Evolutionary conservation across 2,113 vertebrate species (phyloP).

Genomic region (Cromileptes altivelis): DNA sequence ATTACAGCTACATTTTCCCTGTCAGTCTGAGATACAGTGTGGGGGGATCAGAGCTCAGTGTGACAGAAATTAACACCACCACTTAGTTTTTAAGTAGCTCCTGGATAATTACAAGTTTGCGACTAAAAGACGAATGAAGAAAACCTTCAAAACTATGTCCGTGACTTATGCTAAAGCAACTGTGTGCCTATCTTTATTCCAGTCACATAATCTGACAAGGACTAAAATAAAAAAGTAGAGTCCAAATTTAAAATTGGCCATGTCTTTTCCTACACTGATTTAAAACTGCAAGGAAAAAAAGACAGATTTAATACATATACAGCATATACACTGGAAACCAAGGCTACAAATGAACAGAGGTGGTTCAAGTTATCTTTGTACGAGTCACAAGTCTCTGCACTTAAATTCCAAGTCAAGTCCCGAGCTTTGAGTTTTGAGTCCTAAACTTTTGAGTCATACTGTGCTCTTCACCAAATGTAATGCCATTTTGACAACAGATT

Average conservation of each 20-base stretch:
- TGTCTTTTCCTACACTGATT: neutral
- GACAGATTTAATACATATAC: neutral
- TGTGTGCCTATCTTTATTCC: neutral
- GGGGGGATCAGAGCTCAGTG: constrained; percentile 13
- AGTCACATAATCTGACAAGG: neutral
- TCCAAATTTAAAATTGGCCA: neutral
- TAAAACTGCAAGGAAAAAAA: neutral
- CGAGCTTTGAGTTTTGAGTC: too few species aligned
- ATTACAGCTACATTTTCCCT: constrained; percentile 1
- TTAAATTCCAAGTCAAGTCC: too few species aligned
- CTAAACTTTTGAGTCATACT: too few species aligned
- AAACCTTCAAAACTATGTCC: neutral
- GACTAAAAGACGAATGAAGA: neutral
- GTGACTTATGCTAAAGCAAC: neutral
- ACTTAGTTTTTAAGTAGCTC: neutral
- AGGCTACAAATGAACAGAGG: neutral
- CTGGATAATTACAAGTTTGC: neutral
- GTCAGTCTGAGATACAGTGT: neutral
- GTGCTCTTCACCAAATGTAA: too few species aligned
- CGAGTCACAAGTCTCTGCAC: too few species aligned
- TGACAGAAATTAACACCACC: neutral
- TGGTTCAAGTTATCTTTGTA: too few species aligned
- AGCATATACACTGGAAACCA: neutral
- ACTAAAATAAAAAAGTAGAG: neutral
- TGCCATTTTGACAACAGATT: too few species aligned